A percentile compares a stretch with the other conserved stretches of the same genome.
Conservation (phyloP, 2,797 vertebrate species). For the Sebastes cheni region DNA sequence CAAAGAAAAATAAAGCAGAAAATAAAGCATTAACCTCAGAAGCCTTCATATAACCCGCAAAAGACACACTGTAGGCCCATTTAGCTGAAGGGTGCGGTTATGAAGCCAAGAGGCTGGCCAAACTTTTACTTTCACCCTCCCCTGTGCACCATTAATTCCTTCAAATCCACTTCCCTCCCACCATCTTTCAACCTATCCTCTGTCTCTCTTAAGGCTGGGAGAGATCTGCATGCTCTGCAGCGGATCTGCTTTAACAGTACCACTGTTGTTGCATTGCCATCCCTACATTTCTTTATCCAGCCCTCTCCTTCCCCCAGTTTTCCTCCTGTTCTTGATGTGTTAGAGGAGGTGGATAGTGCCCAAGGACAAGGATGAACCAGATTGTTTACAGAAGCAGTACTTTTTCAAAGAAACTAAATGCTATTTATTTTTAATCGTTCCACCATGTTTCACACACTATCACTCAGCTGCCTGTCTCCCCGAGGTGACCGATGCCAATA, state of each 20-base stretch:
- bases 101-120: conserved; percentile 43
- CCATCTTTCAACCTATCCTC: conserved; percentile 45
- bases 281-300: conserved; percentile 27
- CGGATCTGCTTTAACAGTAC: conserved; percentile 45
- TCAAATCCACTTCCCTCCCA: conserved; percentile 57
- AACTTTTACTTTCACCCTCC: conserved; percentile 56
- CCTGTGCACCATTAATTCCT: conserved; percentile 58
- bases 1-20: conserved; percentile 32
- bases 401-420: conserved; percentile 67
- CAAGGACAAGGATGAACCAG: conserved; percentile 73
- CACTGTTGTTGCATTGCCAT: conserved; percentile 48
- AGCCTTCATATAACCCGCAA: conserved; percentile 34
- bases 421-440: conserved; percentile 73
- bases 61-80: conserved; percentile 50
- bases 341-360: conserved; percentile 58
- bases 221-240: conserved; percentile 50
- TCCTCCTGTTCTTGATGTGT: conserved; percentile 29
- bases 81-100: conserved; percentile 54
- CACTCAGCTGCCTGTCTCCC: conserved; percentile 43
- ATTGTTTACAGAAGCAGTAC: conserved; percentile 69
- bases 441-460: conserved; percentile 46
- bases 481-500: conserved; percentile 1
- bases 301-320: conserved; percentile 16
- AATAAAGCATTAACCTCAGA: conserved; percentile 49
- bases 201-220: conserved; percentile 45